Evolutionary conservation across 2,113 vertebrate species (phyloP), one percentile per base, ranked within the genome.

Genomic region (Oxyura jamaicensis): DNA sequence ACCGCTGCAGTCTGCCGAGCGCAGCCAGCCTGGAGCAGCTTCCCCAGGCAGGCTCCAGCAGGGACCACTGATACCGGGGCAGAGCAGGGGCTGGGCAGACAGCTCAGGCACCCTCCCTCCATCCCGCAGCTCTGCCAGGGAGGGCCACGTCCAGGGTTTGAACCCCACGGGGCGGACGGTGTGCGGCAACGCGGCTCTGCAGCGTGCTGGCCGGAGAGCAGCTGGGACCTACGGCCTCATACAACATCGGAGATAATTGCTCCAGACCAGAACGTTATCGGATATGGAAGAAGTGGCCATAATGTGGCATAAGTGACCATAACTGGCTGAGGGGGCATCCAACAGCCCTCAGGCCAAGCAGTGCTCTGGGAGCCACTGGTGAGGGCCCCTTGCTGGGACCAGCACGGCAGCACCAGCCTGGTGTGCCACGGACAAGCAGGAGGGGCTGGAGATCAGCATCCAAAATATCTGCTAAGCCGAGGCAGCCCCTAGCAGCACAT

Each of bases 231-330:
- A 25, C 23, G 11, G 50, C 66, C 29, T 48, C 1, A 9, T 3
- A 68, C 36, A 22, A 33, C 2, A 0, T 4, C 13, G 41, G n/a
- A 50, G 46, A 1, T 5, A 7, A 22, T 6, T 0, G 16, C 3
- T 46, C 44, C 60, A 55, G 25, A 19, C 11, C 42, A 90, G 63
- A 33, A 28, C 67, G 11, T 4, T 0, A 29, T 2, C 50, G 28
- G 60, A 10, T 1, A 15, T 0, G 4, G n/a, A 29, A 53, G 55
- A 65, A 20, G 22, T 0, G 11, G 18, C 71, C n/a, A 1, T 1
- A 29, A 26, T 0, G 22, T 52, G 50, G 23, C 13, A 7, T 25
- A 52, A 23, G 7, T 1, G 29, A 33, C 29, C 18, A 0, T 1
- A 2, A 19, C 28, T 0, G 78, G 41, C 36, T 28, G 48, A 50